Percentiles rank a stretch among this genome's conserved stretches.
Evolutionary conservation across 2,113 vertebrate genomes (phyloP).

Genomic region (Noctilio leporinus): DNA sequence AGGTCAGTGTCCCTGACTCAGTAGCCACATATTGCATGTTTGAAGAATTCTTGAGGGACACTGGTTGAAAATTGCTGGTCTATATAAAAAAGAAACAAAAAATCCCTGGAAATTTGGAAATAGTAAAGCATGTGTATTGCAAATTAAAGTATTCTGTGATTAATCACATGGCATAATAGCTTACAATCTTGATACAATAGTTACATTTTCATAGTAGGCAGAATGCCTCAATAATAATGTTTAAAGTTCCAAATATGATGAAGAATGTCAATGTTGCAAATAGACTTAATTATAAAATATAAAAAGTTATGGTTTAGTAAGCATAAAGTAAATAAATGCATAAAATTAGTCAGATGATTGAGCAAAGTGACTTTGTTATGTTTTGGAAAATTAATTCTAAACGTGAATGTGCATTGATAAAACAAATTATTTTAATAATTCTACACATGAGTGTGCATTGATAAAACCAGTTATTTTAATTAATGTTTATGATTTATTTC

Average conservation of each 20-base stretch:
- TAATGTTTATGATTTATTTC: neutral
- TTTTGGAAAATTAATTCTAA: neutral
- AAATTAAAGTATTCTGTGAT: neutral
- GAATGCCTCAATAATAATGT: neutral
- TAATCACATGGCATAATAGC: neutral
- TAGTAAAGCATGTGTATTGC: neutral
- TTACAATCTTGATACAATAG: neutral
- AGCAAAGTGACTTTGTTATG: neutral
- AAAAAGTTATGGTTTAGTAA: neutral
- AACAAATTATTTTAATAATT: neutral
- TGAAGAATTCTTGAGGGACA: neutral
- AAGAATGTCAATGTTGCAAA: neutral
- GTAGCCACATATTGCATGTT: neutral
- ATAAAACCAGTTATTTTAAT: neutral
- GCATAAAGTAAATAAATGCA: neutral
- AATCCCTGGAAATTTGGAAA: neutral
- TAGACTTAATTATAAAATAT: neutral
- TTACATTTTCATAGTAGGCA: neutral
- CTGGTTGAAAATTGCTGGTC: neutral
- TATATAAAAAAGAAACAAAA: neutral
- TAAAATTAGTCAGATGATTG: neutral
- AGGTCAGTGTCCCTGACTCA: neutral
- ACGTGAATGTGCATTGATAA: neutral
- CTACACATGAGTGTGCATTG: neutral
- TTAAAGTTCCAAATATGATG: neutral